These are phyloP conservation scores for Emydocephalus ijimae DNA, from an alignment of 2,113 vertebrate species.

Conservation along the genomic window DNA sequence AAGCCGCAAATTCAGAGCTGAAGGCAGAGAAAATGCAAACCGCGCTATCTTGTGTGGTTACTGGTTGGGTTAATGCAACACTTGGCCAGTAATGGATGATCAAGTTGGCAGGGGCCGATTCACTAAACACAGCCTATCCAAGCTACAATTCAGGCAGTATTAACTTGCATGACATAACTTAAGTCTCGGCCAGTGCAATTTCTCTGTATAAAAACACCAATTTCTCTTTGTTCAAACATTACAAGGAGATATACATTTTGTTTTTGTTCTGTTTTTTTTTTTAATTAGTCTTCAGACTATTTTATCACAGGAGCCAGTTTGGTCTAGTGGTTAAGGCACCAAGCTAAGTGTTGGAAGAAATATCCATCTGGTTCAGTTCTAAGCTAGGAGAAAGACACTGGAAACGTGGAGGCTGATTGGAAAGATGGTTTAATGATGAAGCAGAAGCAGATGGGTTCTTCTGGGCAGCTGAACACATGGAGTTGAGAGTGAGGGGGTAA, in stretches of 20 bases:
- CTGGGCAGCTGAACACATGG: too few relatives aligned
- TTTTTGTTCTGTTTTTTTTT: background rate
- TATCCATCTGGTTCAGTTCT: too few relatives aligned
- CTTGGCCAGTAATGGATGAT: background rate
- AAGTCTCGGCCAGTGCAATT: background rate
- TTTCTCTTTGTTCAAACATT: background rate
- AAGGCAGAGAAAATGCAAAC: background rate
- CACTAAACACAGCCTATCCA: background rate
- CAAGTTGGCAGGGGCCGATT: background rate
- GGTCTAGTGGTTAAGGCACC: background rate
- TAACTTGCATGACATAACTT: background rate
- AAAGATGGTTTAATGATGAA: too few relatives aligned
- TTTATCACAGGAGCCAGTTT: background rate
- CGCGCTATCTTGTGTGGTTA: accelerated
- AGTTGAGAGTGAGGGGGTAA: too few relatives aligned
- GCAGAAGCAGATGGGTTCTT: too few relatives aligned
- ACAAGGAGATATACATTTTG: background rate
- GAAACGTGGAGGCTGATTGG: too few relatives aligned
- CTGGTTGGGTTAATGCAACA: background rate
- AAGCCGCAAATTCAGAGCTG: background rate
- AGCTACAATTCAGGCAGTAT: background rate
- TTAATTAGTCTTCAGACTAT: background rate
- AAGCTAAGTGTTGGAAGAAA: too few relatives aligned
- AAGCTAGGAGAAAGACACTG: too few relatives aligned
- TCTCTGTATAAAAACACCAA: background rate